Evolutionary conservation across 2,797 vertebrate species (phyloP).

Genomic region (Sus cebifrons): DNA sequence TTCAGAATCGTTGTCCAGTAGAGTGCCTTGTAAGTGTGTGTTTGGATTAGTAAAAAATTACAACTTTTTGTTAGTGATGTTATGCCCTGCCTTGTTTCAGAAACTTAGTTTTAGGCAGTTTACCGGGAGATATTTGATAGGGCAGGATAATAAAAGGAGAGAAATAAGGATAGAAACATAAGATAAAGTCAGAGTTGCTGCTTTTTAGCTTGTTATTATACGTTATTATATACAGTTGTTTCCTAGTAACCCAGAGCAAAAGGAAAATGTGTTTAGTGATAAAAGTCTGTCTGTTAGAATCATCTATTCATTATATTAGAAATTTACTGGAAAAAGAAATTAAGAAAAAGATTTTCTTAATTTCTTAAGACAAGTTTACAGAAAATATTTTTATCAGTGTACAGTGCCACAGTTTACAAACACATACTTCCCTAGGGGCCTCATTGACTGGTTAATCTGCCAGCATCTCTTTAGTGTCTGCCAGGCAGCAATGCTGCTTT

Average conservation of each 20-base stretch:
- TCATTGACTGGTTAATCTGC: background rate
- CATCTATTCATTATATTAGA: background rate
- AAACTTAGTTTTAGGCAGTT: conserved; percentile 15
- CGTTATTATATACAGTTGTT: conserved; percentile 14
- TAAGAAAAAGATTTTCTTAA: background rate
- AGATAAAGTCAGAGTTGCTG: background rate
- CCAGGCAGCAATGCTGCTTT: background rate
- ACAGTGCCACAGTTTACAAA: background rate
- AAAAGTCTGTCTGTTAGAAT: conserved; percentile 40
- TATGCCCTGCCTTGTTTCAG: background rate
- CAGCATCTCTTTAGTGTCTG: background rate
- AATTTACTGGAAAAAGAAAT: conserved; percentile 39
- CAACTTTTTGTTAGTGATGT: background rate
- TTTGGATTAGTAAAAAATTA: conserved; percentile 23
- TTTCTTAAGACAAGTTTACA: background rate
- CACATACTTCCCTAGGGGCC: background rate
- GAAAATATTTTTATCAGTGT: conserved; percentile 8
- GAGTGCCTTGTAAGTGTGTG: background rate
- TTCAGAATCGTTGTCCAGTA: background rate
- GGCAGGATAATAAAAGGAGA: background rate
- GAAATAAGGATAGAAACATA: background rate
- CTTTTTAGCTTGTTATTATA: background rate
- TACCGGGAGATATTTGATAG: background rate
- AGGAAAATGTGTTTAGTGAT: conserved; percentile 33
- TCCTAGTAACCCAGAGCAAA: conserved; percentile 21